These are phyloP conservation scores for Hetaerina titia DNA, from an alignment of 2,888 invertebrate genomes.

Conservation along the genomic window DNA sequence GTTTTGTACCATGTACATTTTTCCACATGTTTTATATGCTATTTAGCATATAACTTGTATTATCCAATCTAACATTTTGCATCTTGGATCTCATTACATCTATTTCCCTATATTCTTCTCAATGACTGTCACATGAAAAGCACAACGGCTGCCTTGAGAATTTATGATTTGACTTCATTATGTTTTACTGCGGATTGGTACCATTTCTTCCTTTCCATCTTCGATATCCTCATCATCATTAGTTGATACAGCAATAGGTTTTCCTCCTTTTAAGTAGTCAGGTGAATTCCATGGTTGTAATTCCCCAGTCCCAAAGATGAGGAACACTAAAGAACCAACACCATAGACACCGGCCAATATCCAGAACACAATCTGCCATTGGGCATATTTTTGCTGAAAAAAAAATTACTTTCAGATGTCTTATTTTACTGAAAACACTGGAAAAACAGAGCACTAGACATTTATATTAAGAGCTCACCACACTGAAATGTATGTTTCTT, in stretches of 20 bases:
- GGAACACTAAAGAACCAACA: conserved; percentile 83
- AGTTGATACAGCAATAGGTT: conserved; percentile 7
- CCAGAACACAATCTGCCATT: conserved; percentile 91
- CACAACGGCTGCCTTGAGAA: conserved; percentile 29
- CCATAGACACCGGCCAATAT: conserved; percentile 86
- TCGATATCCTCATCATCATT: conserved; percentile 68
- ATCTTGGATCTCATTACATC: conserved; percentile 13
- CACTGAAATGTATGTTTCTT: no score
- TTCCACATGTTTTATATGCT: not conserved
- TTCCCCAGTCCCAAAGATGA: conserved; percentile 84
- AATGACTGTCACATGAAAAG: not conserved
- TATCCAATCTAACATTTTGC: not conserved
- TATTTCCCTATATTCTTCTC: conserved; percentile 29
- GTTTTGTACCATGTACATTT: not conserved
- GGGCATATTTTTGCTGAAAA: conserved; percentile 84
- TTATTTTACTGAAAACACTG: not conserved
- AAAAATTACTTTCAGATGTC: not conserved
- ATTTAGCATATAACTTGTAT: not conserved
- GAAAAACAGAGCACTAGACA: not conserved
- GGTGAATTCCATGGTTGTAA: conserved; percentile 80
- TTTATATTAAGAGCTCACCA: no score
- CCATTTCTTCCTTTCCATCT: conserved; percentile 68
- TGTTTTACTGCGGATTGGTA: conserved; percentile 67
- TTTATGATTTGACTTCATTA: not conserved
- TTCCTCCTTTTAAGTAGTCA: conserved; percentile 17